Evolutionary conservation across 2,888 invertebrate species (phyloP).

Genomic region (Tuberolachnus salignus): DNA sequence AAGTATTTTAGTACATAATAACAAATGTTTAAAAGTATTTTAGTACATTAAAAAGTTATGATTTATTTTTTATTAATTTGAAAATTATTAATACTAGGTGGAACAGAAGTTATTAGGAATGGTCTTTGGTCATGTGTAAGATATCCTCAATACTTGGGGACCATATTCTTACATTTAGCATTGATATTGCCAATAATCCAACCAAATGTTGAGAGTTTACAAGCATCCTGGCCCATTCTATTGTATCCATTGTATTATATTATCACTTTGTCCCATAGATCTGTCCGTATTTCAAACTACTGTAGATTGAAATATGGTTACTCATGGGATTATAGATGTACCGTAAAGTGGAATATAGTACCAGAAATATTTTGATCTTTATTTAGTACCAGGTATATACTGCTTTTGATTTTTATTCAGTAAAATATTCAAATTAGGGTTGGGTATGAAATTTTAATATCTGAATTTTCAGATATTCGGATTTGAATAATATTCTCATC

Average conservation of each 20-base stretch:
- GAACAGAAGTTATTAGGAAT: not conserved
- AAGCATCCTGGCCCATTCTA: constrained; percentile 22
- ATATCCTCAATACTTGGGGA: constrained; percentile 28
- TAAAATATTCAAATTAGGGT: no score
- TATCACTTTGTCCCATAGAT: not conserved
- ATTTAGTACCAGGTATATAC: not conserved
- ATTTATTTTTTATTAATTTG: not conserved
- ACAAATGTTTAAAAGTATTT: no score
- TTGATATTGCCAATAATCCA: constrained; percentile 10
- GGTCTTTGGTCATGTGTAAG: not conserved
- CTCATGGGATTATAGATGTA: not conserved
- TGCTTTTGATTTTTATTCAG: no score
- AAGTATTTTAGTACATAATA: constrained; percentile 8
- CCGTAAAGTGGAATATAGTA: constrained; percentile 35
- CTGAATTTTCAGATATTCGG: no score
- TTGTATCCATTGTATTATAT: constrained; percentile 36
- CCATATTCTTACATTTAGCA: constrained; percentile 34
- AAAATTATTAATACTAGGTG: not conserved
- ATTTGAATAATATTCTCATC: no score
- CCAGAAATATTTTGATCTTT: constrained; percentile 44
- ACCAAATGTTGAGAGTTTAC: constrained; percentile 21
- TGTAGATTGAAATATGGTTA: not conserved
- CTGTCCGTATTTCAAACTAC: not conserved
- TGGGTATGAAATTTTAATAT: no score
- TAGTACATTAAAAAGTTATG: no score